phyloP scores from a whole-genome alignment of 2,888 invertebrate species.

The Drosophila nr. perissopoda region DNA sequence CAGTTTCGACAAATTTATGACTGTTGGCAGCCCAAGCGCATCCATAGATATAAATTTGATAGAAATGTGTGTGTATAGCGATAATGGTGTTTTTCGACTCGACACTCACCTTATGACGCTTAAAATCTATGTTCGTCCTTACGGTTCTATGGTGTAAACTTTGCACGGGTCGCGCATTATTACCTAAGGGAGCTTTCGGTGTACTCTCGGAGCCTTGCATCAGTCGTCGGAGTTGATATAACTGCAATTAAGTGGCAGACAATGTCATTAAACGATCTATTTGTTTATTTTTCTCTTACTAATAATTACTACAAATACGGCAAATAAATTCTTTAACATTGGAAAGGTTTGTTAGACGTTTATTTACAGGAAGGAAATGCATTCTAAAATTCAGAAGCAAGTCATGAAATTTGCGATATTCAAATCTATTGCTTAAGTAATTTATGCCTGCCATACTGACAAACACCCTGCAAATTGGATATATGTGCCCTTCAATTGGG shows the following conservation, averaged over 20 bases:
- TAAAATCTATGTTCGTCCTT: conserved; percentile 98
- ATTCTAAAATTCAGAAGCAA: neutral
- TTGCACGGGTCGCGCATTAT: conserved; percentile 97
- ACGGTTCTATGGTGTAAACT: conserved; percentile 96
- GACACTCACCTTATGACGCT: conserved; percentile 86
- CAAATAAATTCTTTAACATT: neutral
- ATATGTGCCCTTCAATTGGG: neutral
- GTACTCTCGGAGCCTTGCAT: conserved; percentile 95
- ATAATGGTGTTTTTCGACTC: neutral
- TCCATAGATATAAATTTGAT: neutral
- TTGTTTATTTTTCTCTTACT: neutral
- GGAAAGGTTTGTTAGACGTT: neutral
- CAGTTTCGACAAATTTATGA: neutral
- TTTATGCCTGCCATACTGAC: neutral
- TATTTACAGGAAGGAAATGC: neutral
- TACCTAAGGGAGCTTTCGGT: conserved; percentile 96
- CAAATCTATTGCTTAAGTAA: neutral
- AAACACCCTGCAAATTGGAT: neutral
- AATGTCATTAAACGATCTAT: neutral
- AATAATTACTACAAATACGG: neutral
- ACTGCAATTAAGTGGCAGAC: conserved; percentile 85
- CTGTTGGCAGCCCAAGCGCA: neutral
- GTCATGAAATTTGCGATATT: neutral
- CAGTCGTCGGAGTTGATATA: conserved; percentile 93
- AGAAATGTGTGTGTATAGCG: neutral